Evolutionary conservation across 37 sponge, comb jelly and placozoan species (phyloP), one percentile per base, ranked within the genome.

Genomic region (Lycopodina hypogea): DNA sequence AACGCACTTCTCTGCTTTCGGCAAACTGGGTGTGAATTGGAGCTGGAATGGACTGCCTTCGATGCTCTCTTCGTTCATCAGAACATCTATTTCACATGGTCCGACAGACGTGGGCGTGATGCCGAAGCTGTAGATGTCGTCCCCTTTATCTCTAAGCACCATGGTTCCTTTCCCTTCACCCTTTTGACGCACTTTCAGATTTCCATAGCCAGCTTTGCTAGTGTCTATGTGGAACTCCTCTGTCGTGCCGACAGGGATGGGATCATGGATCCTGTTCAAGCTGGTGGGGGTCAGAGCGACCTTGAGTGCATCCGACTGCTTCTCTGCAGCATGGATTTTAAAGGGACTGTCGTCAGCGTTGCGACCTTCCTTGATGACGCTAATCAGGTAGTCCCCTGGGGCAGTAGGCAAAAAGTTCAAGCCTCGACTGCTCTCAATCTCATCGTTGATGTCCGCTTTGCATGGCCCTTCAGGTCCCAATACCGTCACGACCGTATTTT

Each of bases 201-300:
- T 83, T 12, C 87, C 85, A 12, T 76, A 76, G 17, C 94, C 94
- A 59, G 91, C 94, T 30, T 77, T 70, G 14, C 66, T 39, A 19
- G 94, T 86, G 60, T 89, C 73, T 32, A 88, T 85, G 9, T 79
- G 35, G 75, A 88, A 84, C 6, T 64, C 57, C 2, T 53, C 71
- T 3, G 69, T 63, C 26, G 86, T 77, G 36, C 80, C 81, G 71
- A 82, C 55, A 26, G 65, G 68, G 39, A 72, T 69, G 19, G 79
- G 66, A 23, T 74, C 71, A 23, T 26, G 66, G 33, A 88, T 69
- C 14, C 76, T 26, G 28, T 48, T 41, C 42, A 66, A 40, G 45
- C 78, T 79, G 1, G 79, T 74, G 3, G 80, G 55, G 15, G 77
- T 62, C 24, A 92, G 61, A 56, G 36, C 59, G 9, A 83, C 87